Conservation (phyloP, 2,797 vertebrate genomes). For the Ambastaia sidthimunki region DNA sequence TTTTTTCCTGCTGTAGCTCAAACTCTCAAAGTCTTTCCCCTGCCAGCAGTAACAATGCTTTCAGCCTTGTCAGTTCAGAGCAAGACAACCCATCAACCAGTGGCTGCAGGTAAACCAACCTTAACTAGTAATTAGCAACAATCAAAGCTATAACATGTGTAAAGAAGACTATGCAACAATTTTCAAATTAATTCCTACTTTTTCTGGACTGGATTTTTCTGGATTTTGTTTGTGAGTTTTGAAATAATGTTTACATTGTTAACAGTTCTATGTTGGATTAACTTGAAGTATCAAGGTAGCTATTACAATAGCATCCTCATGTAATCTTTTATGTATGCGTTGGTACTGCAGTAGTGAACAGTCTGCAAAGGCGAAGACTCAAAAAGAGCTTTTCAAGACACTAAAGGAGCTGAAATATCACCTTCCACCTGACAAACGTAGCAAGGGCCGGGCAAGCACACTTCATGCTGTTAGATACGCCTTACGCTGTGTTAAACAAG, state of each 20-base stretch:
- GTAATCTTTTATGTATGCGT: slow-evolving; percentile 55
- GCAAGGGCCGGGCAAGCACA: slow-evolving; percentile 80
- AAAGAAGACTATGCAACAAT: too few species aligned
- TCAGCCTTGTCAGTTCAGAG: slow-evolving; percentile 87
- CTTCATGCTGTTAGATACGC: slow-evolving; percentile 88
- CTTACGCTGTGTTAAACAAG: slow-evolving; percentile 91
- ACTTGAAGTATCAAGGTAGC: slow-evolving; percentile 7
- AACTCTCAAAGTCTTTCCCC: slow-evolving; percentile 80
- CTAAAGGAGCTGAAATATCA: slow-evolving; percentile 90
- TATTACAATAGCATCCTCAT: neutral
- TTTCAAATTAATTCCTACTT: too few species aligned
- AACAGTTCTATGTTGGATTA: too few species aligned
- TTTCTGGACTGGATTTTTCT: too few species aligned
- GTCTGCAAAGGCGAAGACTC: slow-evolving; percentile 89
- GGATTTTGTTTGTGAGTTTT: too few species aligned
- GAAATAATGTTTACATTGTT: too few species aligned
- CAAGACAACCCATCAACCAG: slow-evolving; percentile 88
- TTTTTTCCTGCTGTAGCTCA: slow-evolving; percentile 66
- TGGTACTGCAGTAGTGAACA: slow-evolving; percentile 84
- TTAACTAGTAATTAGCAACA: too few species aligned
- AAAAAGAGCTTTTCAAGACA: slow-evolving; percentile 88
- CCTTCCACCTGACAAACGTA: slow-evolving; percentile 84
- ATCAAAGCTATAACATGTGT: too few species aligned
- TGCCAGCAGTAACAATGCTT: slow-evolving; percentile 84
- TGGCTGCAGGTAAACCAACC: slow-evolving; percentile 84